Evolutionary conservation across 1,140 invertebrate genomes (phyloP).

Genomic region (Drosophila nebulosa): DNA sequence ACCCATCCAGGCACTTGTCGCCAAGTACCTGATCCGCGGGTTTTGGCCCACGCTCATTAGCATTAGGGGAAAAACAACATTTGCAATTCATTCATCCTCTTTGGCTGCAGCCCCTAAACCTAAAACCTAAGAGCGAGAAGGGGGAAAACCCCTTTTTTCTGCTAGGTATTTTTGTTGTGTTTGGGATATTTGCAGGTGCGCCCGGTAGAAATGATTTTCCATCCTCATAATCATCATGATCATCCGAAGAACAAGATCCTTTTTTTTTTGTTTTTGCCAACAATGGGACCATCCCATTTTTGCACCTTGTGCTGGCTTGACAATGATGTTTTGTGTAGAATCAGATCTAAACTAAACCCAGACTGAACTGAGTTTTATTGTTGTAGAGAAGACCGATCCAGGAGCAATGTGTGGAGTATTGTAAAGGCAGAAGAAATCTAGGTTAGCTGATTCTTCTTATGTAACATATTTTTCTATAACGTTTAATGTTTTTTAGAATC

Average conservation of each 20-base stretch:
- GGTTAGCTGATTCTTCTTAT: not conserved
- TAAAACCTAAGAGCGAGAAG: not conserved
- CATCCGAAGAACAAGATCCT: not conserved
- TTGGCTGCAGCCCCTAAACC: too few species aligned
- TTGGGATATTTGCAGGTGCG: constrained; percentile 64
- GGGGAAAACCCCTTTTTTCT: constrained; percentile 55
- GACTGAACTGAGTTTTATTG: constrained; percentile 13
- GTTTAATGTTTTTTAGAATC: too few species aligned
- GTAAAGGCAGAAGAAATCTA: not conserved
- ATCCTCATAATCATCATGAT: constrained; percentile 3
- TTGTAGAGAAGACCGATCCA: constrained; percentile 37
- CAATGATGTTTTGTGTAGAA: constrained; percentile 30
- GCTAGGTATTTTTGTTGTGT: constrained; percentile 4
- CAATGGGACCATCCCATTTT: constrained; percentile 71
- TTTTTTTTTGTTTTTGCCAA: constrained; percentile 46
- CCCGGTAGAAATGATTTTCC: constrained; percentile 2
- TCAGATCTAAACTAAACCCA: not conserved
- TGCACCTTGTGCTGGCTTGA: constrained; percentile 69
- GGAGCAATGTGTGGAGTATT: not conserved
- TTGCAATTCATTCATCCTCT: constrained; percentile 50
- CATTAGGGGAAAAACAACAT: constrained; percentile 36
- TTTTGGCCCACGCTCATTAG: constrained; percentile 64
- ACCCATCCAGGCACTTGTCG: constrained; percentile 53
- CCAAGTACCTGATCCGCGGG: constrained; percentile 46
- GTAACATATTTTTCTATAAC: not conserved